Evolutionary conservation across 2,888 invertebrate genomes (phyloP).

Genomic region (Strigamia crassipes): DNA sequence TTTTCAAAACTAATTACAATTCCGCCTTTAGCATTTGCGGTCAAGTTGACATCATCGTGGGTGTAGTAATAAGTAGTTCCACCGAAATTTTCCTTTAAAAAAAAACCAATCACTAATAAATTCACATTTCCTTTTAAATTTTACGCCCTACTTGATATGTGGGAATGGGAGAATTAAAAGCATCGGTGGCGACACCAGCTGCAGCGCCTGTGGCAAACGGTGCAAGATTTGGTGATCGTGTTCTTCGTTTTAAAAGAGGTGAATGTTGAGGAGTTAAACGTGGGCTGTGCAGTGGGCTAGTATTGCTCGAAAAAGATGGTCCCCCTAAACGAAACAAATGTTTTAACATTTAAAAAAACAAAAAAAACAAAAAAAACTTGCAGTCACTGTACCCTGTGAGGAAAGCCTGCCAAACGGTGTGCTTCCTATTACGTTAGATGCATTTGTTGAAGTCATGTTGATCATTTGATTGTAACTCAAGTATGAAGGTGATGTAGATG

Average conservation of each 20-base stretch:
- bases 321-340: constrained; percentile 18
- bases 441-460: constrained; percentile 4
- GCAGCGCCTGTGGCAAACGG: neutral
- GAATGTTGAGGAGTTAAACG: constrained; percentile 52
- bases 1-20: constrained; percentile 23
- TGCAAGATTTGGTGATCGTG: constrained; percentile 50
- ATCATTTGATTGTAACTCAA: constrained; percentile 46
- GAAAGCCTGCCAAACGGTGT: constrained; percentile 33
- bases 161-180: constrained; percentile 17
- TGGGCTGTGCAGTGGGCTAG: constrained; percentile 49
- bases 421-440: constrained; percentile 29
- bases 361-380: no score
- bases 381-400: neutral
- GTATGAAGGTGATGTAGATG: constrained; percentile 43
- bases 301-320: constrained; percentile 43
- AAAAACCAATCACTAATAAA: neutral
- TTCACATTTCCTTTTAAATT: constrained; percentile 28
- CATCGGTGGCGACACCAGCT: neutral
- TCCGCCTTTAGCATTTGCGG: constrained; percentile 49
- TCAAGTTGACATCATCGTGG: constrained; percentile 57
- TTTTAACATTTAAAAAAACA: no score
- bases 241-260: constrained; percentile 51
- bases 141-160: constrained; percentile 43
- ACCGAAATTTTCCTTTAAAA: constrained; percentile 64
- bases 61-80: constrained; percentile 92